Evolutionary conservation across 2,888 invertebrate genomes (phyloP), one percentile per base, ranked within the genome.

Genomic region (Trimorus sp.): DNA sequence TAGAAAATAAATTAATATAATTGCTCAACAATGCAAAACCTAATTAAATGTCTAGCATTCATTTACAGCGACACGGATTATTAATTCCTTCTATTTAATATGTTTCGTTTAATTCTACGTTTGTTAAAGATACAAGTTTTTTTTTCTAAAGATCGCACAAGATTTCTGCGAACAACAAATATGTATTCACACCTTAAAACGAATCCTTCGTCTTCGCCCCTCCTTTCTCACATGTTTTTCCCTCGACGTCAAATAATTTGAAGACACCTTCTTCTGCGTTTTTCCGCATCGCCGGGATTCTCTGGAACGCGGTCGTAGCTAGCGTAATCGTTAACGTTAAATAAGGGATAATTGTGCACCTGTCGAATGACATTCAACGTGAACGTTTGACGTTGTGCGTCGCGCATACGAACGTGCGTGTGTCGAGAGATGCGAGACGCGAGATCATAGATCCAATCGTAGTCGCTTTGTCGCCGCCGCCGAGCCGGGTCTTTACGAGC

Each of bases 391-490:
- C 82, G 80, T 80, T 68, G 71, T 60, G 65, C 68, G 68, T 71
- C 51, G 62, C 66, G 79, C 70, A 78, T 74, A 82, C 60, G 66
- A 77, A 69, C 78, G 69, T 69, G 79, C 59, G 68, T 63, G 70
- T 75, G 36, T 49, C 42, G 49, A 63, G 66, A 75, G 83, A 82
- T 83, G 54, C 71, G 54, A 83, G 81, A 84, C 82, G 68, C 71
- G 58, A 83, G 85, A 84, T 85, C 82, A 68, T 79, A 84, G 84
- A 84, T 85, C 74, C 70, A 87, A 88, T 88, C 87, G 86, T 85
- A 85, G 86, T 84, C 84, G 84, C 88, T 88, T 88, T 88, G 87
- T 86, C 86, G 84, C 82, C 75, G 84, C 79, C 84, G 86, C 86
- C 86, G 80, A 75, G 60, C 62, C 73, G 6, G 26, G 73, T 77